Evolutionary conservation across 2,888 invertebrate genomes (phyloP).

Genomic region (Microdon myrmicae): DNA sequence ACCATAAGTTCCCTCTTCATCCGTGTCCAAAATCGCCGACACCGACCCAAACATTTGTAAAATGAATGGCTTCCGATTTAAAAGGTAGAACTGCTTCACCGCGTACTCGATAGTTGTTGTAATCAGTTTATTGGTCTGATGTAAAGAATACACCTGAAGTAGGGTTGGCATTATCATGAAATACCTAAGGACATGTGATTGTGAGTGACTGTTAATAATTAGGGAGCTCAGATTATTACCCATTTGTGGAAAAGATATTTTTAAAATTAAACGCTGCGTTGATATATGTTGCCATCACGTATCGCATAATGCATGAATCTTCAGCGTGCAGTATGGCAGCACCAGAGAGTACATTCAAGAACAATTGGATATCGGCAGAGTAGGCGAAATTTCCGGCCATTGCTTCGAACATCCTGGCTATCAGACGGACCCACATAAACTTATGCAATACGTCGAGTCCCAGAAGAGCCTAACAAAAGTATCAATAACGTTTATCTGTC

Average conservation of each 20-base stretch:
- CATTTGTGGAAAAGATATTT: constrained; percentile 97
- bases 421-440: constrained; percentile 97
- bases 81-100: constrained; percentile 96
- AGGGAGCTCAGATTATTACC: constrained; percentile 68
- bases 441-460: constrained; percentile 97
- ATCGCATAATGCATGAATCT: constrained; percentile 93
- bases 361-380: constrained; percentile 95
- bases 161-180: constrained; percentile 97
- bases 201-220: not conserved
- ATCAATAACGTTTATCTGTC: not conserved
- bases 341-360: constrained; percentile 97
- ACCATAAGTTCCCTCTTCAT: constrained; percentile 85
- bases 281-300: constrained; percentile 96
- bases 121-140: constrained; percentile 95
- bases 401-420: constrained; percentile 96
- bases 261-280: constrained; percentile 98
- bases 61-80: constrained; percentile 98
- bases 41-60: constrained; percentile 99
- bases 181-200: constrained; percentile 72
- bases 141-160: constrained; percentile 95
- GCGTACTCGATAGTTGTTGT: constrained; percentile 97
- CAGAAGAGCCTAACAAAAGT: constrained; percentile 74
- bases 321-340: constrained; percentile 96
- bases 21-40: constrained; percentile 93
- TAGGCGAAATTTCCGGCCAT: constrained; percentile 98